phyloP scores from a whole-genome alignment of 2,113 vertebrate genomes.

The Myotis davidii region DNA sequence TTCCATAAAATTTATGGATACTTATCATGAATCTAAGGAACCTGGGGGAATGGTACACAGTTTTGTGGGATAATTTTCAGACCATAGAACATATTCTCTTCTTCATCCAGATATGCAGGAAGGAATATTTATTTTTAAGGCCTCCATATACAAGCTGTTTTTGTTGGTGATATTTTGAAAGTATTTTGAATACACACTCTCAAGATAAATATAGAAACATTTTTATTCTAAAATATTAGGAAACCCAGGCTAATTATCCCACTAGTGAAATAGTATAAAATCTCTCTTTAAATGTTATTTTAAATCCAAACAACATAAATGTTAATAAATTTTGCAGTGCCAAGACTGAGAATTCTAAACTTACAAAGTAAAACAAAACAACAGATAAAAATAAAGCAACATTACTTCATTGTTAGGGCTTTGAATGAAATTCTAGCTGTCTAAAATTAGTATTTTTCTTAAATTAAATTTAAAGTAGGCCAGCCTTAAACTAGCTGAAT shows the following conservation, averaged over 20 bases:
- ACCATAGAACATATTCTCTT: neutral
- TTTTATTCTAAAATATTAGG: constrained; percentile 33
- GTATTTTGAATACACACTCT: neutral
- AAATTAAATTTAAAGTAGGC: neutral
- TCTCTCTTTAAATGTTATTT: neutral
- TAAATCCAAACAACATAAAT: neutral
- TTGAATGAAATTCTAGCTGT: neutral
- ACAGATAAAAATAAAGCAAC: neutral
- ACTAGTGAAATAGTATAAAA: neutral
- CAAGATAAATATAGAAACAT: neutral
- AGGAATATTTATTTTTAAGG: constrained; percentile 37
- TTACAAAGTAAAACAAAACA: neutral
- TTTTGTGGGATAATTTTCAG: neutral
- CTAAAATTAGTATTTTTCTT: constrained; percentile 10
- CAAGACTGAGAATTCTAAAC: neutral
- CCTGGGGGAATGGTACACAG: neutral
- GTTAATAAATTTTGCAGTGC: neutral
- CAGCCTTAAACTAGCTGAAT: neutral
- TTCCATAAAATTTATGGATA: neutral
- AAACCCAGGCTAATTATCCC: neutral
- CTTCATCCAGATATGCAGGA: neutral
- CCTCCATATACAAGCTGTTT: neutral
- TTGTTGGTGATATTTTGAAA: neutral
- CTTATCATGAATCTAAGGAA: neutral
- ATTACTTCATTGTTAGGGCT: neutral